Conservation (phyloP, 2,888 invertebrate species). For the Nebria brevicollis region DNA sequence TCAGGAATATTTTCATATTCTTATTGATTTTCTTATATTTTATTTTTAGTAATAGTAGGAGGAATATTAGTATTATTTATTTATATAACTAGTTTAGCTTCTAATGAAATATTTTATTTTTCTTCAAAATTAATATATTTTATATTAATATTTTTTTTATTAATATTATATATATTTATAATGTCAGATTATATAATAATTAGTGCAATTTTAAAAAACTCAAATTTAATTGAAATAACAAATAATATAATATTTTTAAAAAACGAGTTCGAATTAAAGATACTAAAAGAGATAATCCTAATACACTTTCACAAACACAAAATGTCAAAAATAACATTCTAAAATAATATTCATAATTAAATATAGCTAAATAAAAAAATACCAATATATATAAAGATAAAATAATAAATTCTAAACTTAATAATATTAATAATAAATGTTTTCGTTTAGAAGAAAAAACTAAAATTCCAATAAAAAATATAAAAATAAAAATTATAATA, state of each 20-base stretch:
- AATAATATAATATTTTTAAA: no score
- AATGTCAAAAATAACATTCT: conserved; percentile 71
- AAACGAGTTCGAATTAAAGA: conserved; percentile 49
- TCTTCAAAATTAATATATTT: no score
- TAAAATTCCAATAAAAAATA: conserved; percentile 65
- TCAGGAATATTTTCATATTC: conserved; percentile 64
- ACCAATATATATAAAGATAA: conserved; percentile 67
- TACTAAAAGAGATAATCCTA: conserved; percentile 72
- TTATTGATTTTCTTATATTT: conserved; percentile 64
- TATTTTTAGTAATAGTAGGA: no score
- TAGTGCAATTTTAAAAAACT: no score
- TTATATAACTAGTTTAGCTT: no score
- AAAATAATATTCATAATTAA: conserved; percentile 67
- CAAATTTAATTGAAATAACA: no score
- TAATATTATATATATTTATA: no score
- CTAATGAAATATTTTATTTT: no score
- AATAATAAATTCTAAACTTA: conserved; percentile 71
- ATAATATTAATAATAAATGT: conserved; percentile 69
- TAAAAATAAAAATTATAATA: conserved; percentile 63
- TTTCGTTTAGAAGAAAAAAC: conserved; percentile 68
- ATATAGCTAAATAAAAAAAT: conserved; percentile 63
- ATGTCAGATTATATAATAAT: conserved; percentile 61
- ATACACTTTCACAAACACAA: conserved; percentile 72
- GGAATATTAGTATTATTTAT: no score
- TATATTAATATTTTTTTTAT: no score